Conservation (phyloP, 2,113 vertebrate genomes). For the Hepsetus odoe region DNA sequence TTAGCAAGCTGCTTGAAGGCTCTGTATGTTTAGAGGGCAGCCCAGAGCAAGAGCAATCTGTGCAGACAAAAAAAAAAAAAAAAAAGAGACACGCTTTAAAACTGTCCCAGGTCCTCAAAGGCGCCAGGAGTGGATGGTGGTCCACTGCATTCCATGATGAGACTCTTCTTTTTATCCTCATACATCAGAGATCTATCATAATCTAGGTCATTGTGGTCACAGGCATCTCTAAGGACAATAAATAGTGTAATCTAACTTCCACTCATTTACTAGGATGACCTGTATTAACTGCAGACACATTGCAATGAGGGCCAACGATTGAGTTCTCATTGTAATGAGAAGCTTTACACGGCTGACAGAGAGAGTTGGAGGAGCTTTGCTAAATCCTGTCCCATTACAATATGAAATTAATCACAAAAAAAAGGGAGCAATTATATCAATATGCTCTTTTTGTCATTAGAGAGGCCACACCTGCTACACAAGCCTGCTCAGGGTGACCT, state of each 20-base stretch:
- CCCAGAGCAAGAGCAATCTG: slow-evolving; percentile 50
- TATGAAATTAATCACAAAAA: slow-evolving; percentile 61
- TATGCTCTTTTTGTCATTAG: slow-evolving; percentile 55
- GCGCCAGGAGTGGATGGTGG: slow-evolving; percentile 13
- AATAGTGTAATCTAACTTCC: slow-evolving; percentile 33
- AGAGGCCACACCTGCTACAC: slow-evolving; percentile 50
- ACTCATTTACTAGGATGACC: slow-evolving; percentile 36
- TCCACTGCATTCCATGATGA: not conserved
- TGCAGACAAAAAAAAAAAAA: slow-evolving; percentile 19
- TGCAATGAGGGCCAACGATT: not conserved
- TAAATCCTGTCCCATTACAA: slow-evolving; percentile 60
- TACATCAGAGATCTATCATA: slow-evolving; percentile 22
- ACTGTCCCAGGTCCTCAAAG: slow-evolving; percentile 36
- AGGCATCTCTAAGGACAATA: slow-evolving; percentile 24
- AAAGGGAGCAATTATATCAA: slow-evolving; percentile 57
- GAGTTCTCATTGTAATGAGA: slow-evolving; percentile 51
- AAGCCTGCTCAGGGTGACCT: slow-evolving; percentile 50
- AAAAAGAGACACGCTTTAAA: slow-evolving; percentile 26
- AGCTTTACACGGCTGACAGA: slow-evolving; percentile 25
- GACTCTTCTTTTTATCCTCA: slow-evolving; percentile 30
- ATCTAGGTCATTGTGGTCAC: slow-evolving; percentile 1
- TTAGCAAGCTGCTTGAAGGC: slow-evolving; percentile 37
- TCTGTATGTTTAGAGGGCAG: slow-evolving; percentile 36
- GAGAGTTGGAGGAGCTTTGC: slow-evolving; percentile 45
- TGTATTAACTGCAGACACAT: slow-evolving; percentile 39